Evolutionary conservation across 2,113 vertebrate genomes (phyloP), one percentile per base, ranked within the genome.

Genomic region (Mionectes macconnelli): DNA sequence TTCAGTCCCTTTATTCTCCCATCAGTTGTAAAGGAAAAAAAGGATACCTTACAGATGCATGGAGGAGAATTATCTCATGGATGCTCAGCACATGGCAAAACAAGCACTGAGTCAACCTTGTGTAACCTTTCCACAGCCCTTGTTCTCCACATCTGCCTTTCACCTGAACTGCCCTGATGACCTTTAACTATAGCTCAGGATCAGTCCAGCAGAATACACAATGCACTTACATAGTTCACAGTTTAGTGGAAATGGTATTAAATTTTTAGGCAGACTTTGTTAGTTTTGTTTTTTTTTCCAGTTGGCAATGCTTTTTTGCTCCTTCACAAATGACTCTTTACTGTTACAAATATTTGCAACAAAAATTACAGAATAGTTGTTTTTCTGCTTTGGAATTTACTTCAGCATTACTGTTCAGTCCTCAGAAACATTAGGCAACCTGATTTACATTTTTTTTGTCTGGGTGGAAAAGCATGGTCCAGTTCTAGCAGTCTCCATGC

Each of bases 161-260:
- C 17, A 45, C 56, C 15, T n/a, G 15, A 81, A 57, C 35, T 53
- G 35, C 30, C 24, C 25, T 27, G 14, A 27, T 42, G 30, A 49
- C 16, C 12, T 40, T 64, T 47, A 67, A 25, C 47, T 79, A 15
- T 17, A n/a, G 17, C 11, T 77, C 10, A 33, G 10, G 6, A 40
- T 53, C 40, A 57, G 2, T 47, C 24, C 69, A 35, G 24, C 9
- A 81, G 66, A 57, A 75, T 30, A 39, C 5, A 55, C 18, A 52
- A n/a, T 21, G 12, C 9, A 66, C 9, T 52, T 62, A 37, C 0
- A 2, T 49, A 64, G 57, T 64, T 79, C 52, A 72, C 0, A 0
- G 16, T 64, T 76, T 57, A 62, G 52, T 66, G 15, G 27, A 93
- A 94, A 86, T 15, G 3, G 4, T 27, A 50, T 22, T 69, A 72